Evolutionary conservation across 2,888 invertebrate genomes (phyloP).

Genomic region (Leucoma salicis): DNA sequence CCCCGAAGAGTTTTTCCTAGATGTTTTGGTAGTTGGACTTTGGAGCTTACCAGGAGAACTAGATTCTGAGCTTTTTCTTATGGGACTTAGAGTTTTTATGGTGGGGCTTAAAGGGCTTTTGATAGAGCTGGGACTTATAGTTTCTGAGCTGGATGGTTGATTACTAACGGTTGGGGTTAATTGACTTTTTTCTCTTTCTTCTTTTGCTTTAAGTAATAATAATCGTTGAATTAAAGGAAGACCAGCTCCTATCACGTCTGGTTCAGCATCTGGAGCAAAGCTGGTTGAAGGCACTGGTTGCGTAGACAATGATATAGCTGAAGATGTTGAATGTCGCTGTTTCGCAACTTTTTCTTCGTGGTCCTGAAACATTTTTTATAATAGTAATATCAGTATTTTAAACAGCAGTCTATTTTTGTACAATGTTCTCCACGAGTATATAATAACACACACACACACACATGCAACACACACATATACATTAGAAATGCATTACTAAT

Average conservation of each 20-base stretch:
- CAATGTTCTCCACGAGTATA: no score
- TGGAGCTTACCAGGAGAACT: slow-evolving; percentile 76
- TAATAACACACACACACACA: no score
- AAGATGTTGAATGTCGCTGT: slow-evolving; percentile 66
- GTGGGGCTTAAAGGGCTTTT: slow-evolving; percentile 79
- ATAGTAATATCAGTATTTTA: no score
- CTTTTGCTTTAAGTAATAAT: slow-evolving; percentile 88
- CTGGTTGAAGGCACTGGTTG: slow-evolving; percentile 84
- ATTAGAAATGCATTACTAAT: no score
- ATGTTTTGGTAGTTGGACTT: slow-evolving; percentile 71
- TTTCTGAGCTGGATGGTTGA: slow-evolving; percentile 76
- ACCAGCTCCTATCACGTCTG: slow-evolving; percentile 86
- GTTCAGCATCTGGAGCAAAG: slow-evolving; percentile 79
- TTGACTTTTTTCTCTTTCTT: slow-evolving; percentile 83
- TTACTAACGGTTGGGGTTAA: slow-evolving; percentile 68
- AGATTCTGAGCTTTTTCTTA: slow-evolving; percentile 75
- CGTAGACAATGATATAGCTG: slow-evolving; percentile 63
- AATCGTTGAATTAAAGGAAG: slow-evolving; percentile 89
- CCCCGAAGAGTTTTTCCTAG: slow-evolving; percentile 74
- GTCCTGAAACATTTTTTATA: slow-evolving; percentile 58
- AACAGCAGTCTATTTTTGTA: no score
- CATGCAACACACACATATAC: no score
- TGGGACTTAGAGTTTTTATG: slow-evolving; percentile 72
- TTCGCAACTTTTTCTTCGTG: slow-evolving; percentile 77
- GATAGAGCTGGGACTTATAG: slow-evolving; percentile 75